A percentile compares a stretch with the other conserved stretches of the same genome.
Conservation (phyloP, 1,140 invertebrate genomes). For the Zeugodacus cucurbitae region DNA sequence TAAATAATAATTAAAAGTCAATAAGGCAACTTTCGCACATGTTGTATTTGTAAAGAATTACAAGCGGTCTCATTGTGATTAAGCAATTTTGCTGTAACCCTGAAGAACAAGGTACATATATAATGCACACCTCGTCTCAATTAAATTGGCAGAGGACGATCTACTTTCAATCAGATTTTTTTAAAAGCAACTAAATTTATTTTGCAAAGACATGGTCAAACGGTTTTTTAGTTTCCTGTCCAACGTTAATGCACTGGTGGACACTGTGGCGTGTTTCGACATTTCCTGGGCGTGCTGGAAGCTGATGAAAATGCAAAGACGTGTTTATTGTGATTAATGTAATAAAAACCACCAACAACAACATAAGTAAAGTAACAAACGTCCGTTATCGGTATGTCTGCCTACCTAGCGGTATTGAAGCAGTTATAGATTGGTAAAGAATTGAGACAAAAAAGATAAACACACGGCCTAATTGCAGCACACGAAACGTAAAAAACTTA, state of each 20-base stretch:
- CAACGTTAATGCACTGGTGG: background rate
- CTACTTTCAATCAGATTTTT: background rate
- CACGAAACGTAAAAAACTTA: too few relatives aligned
- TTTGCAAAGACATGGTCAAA: background rate
- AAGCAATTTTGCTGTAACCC: background rate
- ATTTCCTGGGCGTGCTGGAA: constrained; percentile 30
- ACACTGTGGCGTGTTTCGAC: background rate
- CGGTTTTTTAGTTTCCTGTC: too few relatives aligned
- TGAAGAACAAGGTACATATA: background rate
- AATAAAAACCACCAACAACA: background rate
- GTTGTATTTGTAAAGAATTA: background rate
- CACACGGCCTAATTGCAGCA: too few relatives aligned
- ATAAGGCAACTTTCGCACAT: background rate
- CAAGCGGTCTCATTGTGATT: background rate
- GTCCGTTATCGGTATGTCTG: too few relatives aligned
- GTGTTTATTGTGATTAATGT: background rate
- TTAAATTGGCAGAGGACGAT: background rate
- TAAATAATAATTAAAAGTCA: background rate
- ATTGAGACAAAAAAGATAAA: too few relatives aligned
- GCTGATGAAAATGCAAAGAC: background rate
- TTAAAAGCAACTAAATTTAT: background rate
- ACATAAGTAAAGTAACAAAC: too few relatives aligned
- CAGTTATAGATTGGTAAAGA: too few relatives aligned
- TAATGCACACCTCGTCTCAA: background rate
- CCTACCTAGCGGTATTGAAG: too few relatives aligned